These are phyloP conservation scores for Notolepis coatsorum DNA, from an alignment of 2,797 vertebrate species.

Conservation along the genomic window DNA sequence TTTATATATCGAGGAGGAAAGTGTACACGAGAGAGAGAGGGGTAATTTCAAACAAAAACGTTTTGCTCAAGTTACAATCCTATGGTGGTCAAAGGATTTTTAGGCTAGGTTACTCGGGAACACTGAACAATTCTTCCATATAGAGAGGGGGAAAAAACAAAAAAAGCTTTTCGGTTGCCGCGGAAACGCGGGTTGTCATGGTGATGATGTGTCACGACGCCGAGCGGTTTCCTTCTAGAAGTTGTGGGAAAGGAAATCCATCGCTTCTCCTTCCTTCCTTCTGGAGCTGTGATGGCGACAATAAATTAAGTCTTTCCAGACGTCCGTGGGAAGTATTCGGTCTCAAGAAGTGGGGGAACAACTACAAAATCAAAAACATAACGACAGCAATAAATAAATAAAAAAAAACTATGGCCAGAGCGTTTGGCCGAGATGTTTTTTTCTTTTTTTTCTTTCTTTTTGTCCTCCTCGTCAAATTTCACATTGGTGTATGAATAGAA, in stretches of 20 bases:
- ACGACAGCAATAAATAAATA: slow-evolving; percentile 73
- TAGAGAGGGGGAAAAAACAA: slow-evolving; percentile 11
- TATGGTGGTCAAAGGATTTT: slow-evolving; percentile 8
- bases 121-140: slow-evolving; percentile 3
- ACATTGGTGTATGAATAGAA: slow-evolving; percentile 89
- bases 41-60: slow-evolving; percentile 10
- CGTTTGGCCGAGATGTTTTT: slow-evolving; percentile 23
- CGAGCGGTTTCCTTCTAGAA: slow-evolving; percentile 15
- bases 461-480: slow-evolving; percentile 56
- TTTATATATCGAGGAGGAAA: slow-evolving; percentile 22
- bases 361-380: slow-evolving; percentile 20
- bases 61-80: slow-evolving; percentile 9
- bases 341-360: slow-evolving; percentile 29
- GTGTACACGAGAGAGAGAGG: slow-evolving; percentile 11
- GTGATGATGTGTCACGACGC: slow-evolving; percentile 16
- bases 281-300: slow-evolving; percentile 9
- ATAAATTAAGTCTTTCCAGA: slow-evolving; percentile 6
- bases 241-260: slow-evolving; percentile 4
- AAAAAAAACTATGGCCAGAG: slow-evolving; percentile 58
- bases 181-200: slow-evolving; percentile 17
- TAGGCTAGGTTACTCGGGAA: slow-evolving; percentile 17
- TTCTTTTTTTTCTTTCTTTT: slow-evolving; percentile 48
- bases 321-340: slow-evolving; percentile 5
- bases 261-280: background rate
- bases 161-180: too few species aligned